These are phyloP conservation scores for Oxycera nigricornis DNA, from an alignment of 2,888 invertebrate genomes.

Conservation along the genomic window DNA sequence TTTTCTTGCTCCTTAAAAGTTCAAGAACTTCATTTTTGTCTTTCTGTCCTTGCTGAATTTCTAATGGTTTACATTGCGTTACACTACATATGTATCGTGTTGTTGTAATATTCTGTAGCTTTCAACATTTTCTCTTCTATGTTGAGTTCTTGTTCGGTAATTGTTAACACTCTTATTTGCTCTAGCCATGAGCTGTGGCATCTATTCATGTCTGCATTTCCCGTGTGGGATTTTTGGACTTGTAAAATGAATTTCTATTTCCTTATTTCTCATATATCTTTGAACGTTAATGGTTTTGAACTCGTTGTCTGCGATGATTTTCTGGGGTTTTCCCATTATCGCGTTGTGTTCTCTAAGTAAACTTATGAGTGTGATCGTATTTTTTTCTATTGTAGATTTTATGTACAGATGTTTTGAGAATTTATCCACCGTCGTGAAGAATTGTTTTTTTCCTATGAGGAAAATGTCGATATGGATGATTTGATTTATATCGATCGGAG, in stretches of 20 bases:
- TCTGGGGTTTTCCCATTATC: neutral
- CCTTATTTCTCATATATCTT: neutral
- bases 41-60: neutral
- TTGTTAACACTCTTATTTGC: neutral
- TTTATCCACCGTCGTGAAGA: conserved; percentile 42
- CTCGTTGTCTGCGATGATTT: neutral
- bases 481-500: neutral
- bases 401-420: conserved; percentile 38
- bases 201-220: neutral
- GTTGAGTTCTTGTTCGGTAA: neutral
- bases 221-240: neutral
- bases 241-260: neutral
- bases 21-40: neutral
- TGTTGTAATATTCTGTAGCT: neutral
- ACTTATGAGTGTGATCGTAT: neutral
- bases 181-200: neutral
- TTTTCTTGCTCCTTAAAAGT: neutral
- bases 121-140: neutral
- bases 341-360: neutral
- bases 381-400: neutral
- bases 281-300: neutral
- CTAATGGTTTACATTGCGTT: neutral
- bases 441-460: too few relatives aligned
- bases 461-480: neutral
- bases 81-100: neutral